Evolutionary conservation across 2,888 invertebrate species (phyloP).

Genomic region (Drosophila nr. perissopoda): DNA sequence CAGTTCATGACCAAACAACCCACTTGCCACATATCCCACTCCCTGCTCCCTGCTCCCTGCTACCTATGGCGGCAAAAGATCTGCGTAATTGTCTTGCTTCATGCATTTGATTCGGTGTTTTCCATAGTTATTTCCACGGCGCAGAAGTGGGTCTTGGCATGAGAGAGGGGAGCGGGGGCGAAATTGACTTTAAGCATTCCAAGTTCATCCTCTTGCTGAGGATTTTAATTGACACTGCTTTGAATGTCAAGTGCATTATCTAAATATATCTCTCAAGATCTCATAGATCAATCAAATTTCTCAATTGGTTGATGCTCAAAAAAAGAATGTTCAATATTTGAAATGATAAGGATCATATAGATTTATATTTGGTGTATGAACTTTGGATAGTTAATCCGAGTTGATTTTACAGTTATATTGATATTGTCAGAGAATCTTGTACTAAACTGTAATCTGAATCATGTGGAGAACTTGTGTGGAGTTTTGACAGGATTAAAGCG

Average conservation of each 20-base stretch:
- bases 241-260: conserved; percentile 27
- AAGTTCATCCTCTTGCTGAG: conserved; percentile 33
- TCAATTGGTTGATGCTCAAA: not conserved
- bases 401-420: too few species aligned
- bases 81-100: conserved; percentile 64
- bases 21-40: not conserved
- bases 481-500: not conserved
- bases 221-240: conserved; percentile 2
- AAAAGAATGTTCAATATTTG: not conserved
- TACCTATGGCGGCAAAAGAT: conserved; percentile 63
- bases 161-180: not conserved
- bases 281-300: not conserved
- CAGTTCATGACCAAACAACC: conserved; percentile 44
- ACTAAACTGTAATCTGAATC: not conserved
- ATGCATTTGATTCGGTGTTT: conserved; percentile 16
- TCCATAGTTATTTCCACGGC: conserved; percentile 35
- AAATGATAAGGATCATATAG: not conserved
- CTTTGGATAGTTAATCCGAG: not conserved
- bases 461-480: not conserved
- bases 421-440: not conserved
- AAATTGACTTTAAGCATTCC: conserved; percentile 18
- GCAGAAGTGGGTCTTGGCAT: conserved; percentile 1
- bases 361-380: not conserved
- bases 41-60: conserved; percentile 2
- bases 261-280: not conserved